A percentile compares a stretch with the other conserved stretches of the same genome.
Evolutionary conservation across 2,113 vertebrate genomes (phyloP).

Genomic region (Chaetodon auriga): DNA sequence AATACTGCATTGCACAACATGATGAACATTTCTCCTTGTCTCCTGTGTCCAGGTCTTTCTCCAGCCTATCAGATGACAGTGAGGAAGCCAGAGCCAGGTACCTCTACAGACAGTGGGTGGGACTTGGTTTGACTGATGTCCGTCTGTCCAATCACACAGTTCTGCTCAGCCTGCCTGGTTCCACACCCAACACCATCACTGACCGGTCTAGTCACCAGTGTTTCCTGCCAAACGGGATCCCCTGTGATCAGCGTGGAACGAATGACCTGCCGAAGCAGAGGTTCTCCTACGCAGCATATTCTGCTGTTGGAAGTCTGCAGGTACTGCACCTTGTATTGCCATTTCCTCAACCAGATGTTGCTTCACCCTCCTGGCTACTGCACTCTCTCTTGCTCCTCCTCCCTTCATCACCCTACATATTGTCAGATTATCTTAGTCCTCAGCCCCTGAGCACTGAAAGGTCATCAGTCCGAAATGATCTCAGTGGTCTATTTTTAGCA

Average conservation of each 20-base stretch:
- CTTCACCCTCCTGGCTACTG: slow-evolving; percentile 15
- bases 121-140: slow-evolving; percentile 89
- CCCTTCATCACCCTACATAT: neutral
- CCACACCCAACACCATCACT: slow-evolving; percentile 88
- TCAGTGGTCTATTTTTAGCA: neutral
- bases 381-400: neutral
- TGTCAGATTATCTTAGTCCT: slow-evolving; percentile 1
- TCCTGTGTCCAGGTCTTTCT: slow-evolving; percentile 82
- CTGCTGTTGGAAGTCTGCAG: slow-evolving; percentile 91
- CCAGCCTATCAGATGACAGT: slow-evolving; percentile 80
- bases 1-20: neutral
- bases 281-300: slow-evolving; percentile 92
- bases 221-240: slow-evolving; percentile 89
- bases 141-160: slow-evolving; percentile 90
- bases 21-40: neutral
- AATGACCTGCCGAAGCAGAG: slow-evolving; percentile 73
- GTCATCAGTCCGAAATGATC: slow-evolving; percentile 8
- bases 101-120: slow-evolving; percentile 88
- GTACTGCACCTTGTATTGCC: slow-evolving; percentile 77
- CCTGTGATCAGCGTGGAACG: slow-evolving; percentile 81
- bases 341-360: slow-evolving; percentile 28
- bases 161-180: slow-evolving; percentile 88
- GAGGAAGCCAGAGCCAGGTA: slow-evolving; percentile 82
- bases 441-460: neutral
- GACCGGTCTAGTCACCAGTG: slow-evolving; percentile 86